Evolutionary conservation across 2,113 vertebrate genomes (phyloP).

Genomic region (Verasper variegatus): DNA sequence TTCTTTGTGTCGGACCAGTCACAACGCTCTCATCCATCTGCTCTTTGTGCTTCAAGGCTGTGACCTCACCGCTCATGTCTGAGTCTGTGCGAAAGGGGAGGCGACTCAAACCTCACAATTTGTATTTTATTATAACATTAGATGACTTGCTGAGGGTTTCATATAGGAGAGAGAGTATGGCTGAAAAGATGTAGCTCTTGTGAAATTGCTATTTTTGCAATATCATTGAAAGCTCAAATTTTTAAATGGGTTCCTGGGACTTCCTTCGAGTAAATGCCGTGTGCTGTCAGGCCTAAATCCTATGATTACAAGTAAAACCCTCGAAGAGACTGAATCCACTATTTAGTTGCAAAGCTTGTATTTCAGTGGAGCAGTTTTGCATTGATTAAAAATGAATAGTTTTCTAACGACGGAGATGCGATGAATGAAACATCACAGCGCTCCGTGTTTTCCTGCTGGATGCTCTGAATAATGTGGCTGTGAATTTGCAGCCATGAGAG

Average conservation of each 20-base stretch:
- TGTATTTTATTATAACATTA: background rate
- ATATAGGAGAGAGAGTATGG: background rate
- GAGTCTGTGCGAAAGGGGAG: background rate
- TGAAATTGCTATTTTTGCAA: background rate
- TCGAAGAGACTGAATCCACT: background rate
- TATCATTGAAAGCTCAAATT: slow-evolving; percentile 16
- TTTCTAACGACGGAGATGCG: background rate
- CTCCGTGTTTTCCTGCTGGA: background rate
- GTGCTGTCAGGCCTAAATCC: background rate
- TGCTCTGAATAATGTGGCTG: background rate
- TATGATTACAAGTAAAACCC: background rate
- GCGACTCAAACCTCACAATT: background rate
- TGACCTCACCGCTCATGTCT: slow-evolving; percentile 48
- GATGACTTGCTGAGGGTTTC: background rate
- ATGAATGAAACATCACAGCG: background rate
- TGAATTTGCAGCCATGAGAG: background rate
- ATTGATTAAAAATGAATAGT: slow-evolving; percentile 1
- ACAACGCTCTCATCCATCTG: slow-evolving; percentile 41
- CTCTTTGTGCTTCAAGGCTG: slow-evolving; percentile 36
- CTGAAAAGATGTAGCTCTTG: background rate
- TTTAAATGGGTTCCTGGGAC: background rate
- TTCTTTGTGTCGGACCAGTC: slow-evolving; percentile 40
- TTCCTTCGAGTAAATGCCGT: background rate
- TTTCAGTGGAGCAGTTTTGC: background rate
- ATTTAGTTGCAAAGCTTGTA: background rate